Evolutionary conservation across 2,797 vertebrate species (phyloP).

Genomic region (Oryzias sinensis): DNA sequence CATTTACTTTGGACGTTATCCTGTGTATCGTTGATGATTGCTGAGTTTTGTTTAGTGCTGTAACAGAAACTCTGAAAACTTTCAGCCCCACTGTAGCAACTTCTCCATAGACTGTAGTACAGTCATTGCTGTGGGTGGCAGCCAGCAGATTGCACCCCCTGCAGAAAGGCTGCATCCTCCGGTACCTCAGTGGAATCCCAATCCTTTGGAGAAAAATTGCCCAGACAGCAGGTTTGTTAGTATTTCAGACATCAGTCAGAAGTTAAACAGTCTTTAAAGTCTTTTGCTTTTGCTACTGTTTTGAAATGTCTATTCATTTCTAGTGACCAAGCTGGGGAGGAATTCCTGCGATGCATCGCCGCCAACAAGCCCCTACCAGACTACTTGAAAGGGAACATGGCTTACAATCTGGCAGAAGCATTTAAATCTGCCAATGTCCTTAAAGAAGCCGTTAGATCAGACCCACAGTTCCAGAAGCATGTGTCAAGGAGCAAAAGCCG

Average conservation of each 20-base stretch:
- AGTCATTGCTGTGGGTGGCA: slow-evolving; percentile 45
- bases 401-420: slow-evolving; percentile 60
- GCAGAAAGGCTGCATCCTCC: slow-evolving; percentile 30
- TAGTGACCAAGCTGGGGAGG: slow-evolving; percentile 69
- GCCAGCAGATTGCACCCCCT: slow-evolving; percentile 45
- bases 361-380: slow-evolving; percentile 71
- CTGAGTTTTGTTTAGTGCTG: slow-evolving; percentile 28
- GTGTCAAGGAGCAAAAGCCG: slow-evolving; percentile 50
- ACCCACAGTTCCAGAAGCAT: slow-evolving; percentile 46
- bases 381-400: slow-evolving; percentile 71
- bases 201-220: slow-evolving; percentile 12
- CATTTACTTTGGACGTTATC: background rate
- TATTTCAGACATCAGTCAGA: background rate
- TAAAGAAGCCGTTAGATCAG: slow-evolving; percentile 46
- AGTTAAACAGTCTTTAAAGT: background rate
- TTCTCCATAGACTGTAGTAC: slow-evolving; percentile 63
- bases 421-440: slow-evolving; percentile 48
- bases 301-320: slow-evolving; percentile 30
- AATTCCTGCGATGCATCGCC: slow-evolving; percentile 72
- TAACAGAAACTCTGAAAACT: slow-evolving; percentile 62
- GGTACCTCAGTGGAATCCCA: slow-evolving; percentile 45
- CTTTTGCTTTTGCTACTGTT: slow-evolving; percentile 5
- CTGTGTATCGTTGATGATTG: background rate
- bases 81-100: slow-evolving; percentile 66
- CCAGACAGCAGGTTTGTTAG: slow-evolving; percentile 55